Percentiles rank a stretch among this genome's conserved stretches.
phyloP scores from a whole-genome alignment of 2,113 vertebrate species.

The Jacana jacana region DNA sequence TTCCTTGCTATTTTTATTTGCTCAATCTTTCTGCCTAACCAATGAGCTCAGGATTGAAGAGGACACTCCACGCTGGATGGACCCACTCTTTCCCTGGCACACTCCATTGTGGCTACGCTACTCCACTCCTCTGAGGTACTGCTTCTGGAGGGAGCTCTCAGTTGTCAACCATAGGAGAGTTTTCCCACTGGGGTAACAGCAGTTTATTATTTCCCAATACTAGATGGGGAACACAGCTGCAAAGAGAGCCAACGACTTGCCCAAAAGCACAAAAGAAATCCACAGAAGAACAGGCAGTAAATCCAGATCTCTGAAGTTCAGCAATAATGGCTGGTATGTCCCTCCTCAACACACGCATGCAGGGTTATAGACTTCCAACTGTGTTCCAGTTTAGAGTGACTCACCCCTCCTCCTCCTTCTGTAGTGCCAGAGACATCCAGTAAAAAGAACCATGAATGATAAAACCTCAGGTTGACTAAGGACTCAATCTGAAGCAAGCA shows the following conservation, averaged over 20 bases:
- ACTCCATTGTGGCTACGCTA: not conserved
- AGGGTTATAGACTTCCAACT: not conserved
- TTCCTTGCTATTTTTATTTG: not conserved
- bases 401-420: not conserved
- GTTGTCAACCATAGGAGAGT: not conserved
- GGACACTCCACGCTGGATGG: no score
- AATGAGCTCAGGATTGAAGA: not conserved
- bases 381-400: not conserved
- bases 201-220: not conserved
- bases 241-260: not conserved
- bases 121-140: not conserved
- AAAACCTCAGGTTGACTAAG: not conserved
- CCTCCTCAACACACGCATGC: accelerated
- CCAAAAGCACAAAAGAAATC: not conserved
- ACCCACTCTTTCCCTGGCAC: accelerated
- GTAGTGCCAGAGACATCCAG: not conserved
- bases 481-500: not conserved
- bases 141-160: not conserved
- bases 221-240: not conserved
- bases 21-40: not conserved
- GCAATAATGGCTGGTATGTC: not conserved
- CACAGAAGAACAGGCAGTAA: not conserved
- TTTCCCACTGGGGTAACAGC: not conserved
- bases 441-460: not conserved
- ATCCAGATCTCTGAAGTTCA: not conserved